Base-by-base conservation (phyloP, 2,888 invertebrate genomes). In the Chloroclysta siterata region DNA sequence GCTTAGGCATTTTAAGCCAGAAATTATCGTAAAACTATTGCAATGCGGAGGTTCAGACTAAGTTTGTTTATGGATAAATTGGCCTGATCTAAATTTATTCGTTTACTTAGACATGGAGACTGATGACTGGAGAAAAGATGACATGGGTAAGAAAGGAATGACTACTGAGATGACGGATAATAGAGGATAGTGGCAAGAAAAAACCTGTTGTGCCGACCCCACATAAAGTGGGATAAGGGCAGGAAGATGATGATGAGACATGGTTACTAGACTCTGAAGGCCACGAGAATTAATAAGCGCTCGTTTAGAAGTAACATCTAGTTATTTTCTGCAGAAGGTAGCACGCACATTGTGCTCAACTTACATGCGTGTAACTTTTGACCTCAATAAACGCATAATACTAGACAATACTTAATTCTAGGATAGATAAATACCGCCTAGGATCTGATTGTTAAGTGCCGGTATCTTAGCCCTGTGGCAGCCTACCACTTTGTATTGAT, bases 71-170 rank as follows among this genome's bases (percentile, higher is more conserved):
- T 1, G 33, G 29, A 29, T 44, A 10, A 42, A 6, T 52, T 56
- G 54, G 44, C 29, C 47, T 56, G 53, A 53, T 13, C 33, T 42
- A 22, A 53, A 60, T 39, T 2, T 28, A 36, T 58, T 62, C 60
- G 63, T 55, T 67, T 63, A 60, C 55, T 41, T 62, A 62, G 56
- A 62, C 52, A n/a, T n/a, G n/a, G n/a, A n/a, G n/a, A n/a, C n/a
- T n/a, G n/a, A n/a, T n/a, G n/a, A n/a, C n/a, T n/a, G n/a, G n/a
- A n/a, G n/a, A n/a, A n/a, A n/a, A n/a, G n/a, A n/a, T n/a, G n/a
- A n/a, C n/a, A n/a, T n/a, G n/a, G n/a, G n/a, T n/a, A n/a, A n/a
- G n/a, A n/a, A n/a, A n/a, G n/a, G n/a, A n/a, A n/a, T n/a, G n/a
- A n/a, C n/a, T n/a, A n/a, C n/a, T n/a, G n/a, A n/a, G n/a, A n/a